Evolutionary conservation across 2,797 vertebrate species (phyloP).

Genomic region (Simalia tracyae): DNA sequence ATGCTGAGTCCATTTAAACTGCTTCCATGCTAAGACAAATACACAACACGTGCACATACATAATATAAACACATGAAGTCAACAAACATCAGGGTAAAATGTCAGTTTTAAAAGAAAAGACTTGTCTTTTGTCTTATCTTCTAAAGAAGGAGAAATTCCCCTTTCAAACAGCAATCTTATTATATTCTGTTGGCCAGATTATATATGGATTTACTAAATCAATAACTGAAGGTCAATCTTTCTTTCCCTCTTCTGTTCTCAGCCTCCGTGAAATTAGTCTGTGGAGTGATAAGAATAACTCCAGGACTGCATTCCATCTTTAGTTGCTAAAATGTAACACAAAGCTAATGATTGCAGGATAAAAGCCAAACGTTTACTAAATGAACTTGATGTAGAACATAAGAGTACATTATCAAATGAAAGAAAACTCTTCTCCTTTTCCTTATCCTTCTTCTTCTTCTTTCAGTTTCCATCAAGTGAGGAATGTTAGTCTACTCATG

Average conservation of each 20-base stretch:
- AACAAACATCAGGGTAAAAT: no score
- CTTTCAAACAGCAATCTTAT: constrained; percentile 25
- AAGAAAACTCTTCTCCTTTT: no score
- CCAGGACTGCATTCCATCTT: neutral
- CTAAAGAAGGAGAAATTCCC: constrained; percentile 9
- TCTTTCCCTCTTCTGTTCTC: neutral
- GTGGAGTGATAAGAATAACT: constrained; percentile 9
- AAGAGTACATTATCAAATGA: neutral
- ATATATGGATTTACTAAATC: constrained; percentile 47
- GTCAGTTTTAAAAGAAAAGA: no score
- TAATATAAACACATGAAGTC: no score
- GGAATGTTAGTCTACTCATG: no score
- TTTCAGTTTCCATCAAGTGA: no score
- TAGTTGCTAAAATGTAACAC: neutral
- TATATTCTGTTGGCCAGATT: constrained; percentile 33
- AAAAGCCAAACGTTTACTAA: neutral
- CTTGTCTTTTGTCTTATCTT: neutral
- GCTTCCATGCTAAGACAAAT: neutral
- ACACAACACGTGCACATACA: neutral
- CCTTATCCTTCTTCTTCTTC: no score
- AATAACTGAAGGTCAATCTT: neutral
- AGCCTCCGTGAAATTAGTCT: constrained; percentile 14
- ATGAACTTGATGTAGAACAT: neutral
- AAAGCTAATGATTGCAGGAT: neutral
- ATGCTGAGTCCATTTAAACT: neutral